Conservation (phyloP, 2,113 vertebrate species). For the Cromileptes altivelis region DNA sequence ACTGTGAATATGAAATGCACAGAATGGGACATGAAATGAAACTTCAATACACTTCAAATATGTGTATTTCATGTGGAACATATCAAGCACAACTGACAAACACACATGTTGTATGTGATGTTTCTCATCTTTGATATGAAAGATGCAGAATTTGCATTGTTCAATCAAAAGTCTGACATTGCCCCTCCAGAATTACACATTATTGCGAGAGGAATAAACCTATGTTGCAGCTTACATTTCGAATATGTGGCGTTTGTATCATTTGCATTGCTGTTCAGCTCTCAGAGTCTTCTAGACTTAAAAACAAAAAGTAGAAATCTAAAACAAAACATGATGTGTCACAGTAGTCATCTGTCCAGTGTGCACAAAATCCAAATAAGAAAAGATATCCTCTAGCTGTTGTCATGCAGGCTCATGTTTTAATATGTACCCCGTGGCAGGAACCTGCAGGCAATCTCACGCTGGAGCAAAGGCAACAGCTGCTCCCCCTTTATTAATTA, state of each 20-base stretch:
- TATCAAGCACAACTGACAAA: slow-evolving; percentile 5
- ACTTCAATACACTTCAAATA: slow-evolving; percentile 45
- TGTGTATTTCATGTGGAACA: slow-evolving; percentile 53
- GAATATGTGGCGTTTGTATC: not conserved
- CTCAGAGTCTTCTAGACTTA: not conserved
- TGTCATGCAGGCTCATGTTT: slow-evolving; percentile 41
- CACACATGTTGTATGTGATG: slow-evolving; percentile 2
- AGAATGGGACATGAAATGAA: slow-evolving; percentile 59
- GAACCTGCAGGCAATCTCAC: slow-evolving; percentile 46
- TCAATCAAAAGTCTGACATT: not conserved
- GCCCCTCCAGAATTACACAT: not conserved
- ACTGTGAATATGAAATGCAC: slow-evolving; percentile 61
- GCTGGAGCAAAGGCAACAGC: slow-evolving; percentile 45
- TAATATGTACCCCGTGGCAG: slow-evolving; percentile 42
- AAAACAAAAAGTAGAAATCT: not conserved
- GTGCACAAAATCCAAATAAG: slow-evolving; percentile 11
- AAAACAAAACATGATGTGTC: not conserved
- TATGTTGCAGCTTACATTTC: not conserved
- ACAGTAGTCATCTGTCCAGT: not conserved
- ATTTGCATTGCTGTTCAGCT: not conserved
- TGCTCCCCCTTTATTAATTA: slow-evolving; percentile 68
- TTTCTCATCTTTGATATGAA: not conserved
- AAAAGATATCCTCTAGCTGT: slow-evolving; percentile 29
- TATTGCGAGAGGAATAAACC: not conserved
- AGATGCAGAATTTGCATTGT: slow-evolving; percentile 2